Evolutionary conservation across 2,888 invertebrate species (phyloP).

Genomic region (Phortica okadai): DNA sequence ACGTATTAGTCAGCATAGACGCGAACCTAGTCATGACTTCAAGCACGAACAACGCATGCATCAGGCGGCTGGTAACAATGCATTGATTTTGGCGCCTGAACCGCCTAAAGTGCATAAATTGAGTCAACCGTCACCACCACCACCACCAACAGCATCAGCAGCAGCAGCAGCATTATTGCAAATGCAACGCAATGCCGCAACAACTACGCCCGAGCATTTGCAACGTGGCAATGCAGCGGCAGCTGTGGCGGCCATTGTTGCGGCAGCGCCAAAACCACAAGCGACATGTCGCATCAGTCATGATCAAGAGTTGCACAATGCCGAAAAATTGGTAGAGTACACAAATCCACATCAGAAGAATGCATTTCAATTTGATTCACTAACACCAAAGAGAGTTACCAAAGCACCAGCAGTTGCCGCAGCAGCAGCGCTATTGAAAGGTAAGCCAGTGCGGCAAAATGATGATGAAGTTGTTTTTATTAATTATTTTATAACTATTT

Average conservation of each 20-base stretch:
- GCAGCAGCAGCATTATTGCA: slow-evolving; percentile 37
- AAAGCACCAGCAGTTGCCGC: slow-evolving; percentile 54
- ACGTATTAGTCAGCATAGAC: slow-evolving; percentile 19
- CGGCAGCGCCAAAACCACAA: slow-evolving; percentile 14
- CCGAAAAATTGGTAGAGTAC: slow-evolving; percentile 75
- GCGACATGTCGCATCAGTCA: slow-evolving; percentile 36
- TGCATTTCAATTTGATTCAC: slow-evolving; percentile 76
- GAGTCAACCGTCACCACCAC: not conserved
- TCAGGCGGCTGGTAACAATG: not conserved
- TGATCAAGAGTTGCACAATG: slow-evolving; percentile 73
- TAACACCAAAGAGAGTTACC: slow-evolving; percentile 75
- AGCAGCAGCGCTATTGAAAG: slow-evolving; percentile 13
- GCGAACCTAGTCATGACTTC: slow-evolving; percentile 9
- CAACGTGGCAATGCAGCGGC: slow-evolving; percentile 9
- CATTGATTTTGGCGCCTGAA: not conserved
- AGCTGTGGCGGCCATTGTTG: slow-evolving; percentile 13
- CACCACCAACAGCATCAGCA: slow-evolving; percentile 45
- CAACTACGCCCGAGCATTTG: not conserved
- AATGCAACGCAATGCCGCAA: too few species aligned
- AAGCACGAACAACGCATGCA: not conserved
- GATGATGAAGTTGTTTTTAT: not conserved
- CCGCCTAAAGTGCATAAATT: slow-evolving; percentile 10
- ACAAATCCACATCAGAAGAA: slow-evolving; percentile 74
- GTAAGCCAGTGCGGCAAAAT: not conserved
- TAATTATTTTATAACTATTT: not conserved